Evolutionary conservation across 2,113 vertebrate species (phyloP).

Genomic region (human (Homo sapiens)): DNA sequence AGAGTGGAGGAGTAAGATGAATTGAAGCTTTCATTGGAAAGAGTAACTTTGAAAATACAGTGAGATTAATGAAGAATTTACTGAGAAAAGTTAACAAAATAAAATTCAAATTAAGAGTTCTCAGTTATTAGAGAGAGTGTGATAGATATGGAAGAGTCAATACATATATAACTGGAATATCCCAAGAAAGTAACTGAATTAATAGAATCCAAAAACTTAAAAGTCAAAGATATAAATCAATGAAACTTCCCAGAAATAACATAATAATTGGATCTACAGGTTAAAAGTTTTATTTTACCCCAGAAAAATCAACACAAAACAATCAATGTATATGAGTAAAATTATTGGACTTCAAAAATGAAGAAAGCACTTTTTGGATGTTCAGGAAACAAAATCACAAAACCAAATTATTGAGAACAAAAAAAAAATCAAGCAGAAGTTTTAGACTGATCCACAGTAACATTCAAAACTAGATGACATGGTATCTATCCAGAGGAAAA

Average conservation of each 20-base stretch:
- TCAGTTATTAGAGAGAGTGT: conserved; percentile 8
- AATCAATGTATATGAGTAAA: background rate
- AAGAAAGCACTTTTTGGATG: background rate
- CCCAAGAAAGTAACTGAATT: background rate
- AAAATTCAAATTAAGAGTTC: background rate
- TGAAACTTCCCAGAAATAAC: background rate
- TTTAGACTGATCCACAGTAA: background rate
- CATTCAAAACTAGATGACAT: background rate
- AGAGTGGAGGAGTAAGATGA: background rate
- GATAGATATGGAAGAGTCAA: background rate
- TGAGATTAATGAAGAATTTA: background rate
- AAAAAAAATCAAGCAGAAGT: background rate
- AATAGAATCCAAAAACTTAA: background rate
- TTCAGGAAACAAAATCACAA: background rate
- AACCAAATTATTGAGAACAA: background rate
- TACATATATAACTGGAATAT: background rate
- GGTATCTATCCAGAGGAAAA: too few species aligned
- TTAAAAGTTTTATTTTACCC: background rate
- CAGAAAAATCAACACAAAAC: background rate
- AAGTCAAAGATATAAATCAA: conserved; percentile 20
- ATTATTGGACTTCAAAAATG: background rate
- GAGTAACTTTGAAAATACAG: background rate
- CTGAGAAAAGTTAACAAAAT: background rate
- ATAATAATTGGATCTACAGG: background rate
- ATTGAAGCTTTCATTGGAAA: background rate